phyloP scores from a whole-genome alignment of 1,140 invertebrate genomes.

The Argopecten irradians region DNA sequence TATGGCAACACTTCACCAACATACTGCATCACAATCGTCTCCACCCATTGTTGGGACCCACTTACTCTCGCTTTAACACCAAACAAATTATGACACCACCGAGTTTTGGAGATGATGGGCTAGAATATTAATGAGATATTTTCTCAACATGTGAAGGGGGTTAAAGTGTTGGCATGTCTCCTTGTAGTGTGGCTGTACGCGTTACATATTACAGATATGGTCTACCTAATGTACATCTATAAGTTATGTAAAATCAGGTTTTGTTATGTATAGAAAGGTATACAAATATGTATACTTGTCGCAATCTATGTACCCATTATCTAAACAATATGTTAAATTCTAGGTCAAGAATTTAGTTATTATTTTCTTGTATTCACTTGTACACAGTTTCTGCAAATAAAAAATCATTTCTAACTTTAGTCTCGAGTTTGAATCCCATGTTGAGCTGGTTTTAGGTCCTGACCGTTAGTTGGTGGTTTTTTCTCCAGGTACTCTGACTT shows the following conservation, averaged over 20 bases:
- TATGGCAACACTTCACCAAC: not conserved
- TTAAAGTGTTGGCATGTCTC: not conserved
- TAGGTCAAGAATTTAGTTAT: not conserved
- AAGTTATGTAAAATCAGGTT: not conserved
- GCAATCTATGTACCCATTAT: not conserved
- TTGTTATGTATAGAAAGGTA: not conserved
- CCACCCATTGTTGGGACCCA: not conserved
- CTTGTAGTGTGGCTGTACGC: not conserved
- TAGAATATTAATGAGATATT: not conserved
- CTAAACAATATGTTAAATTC: not conserved
- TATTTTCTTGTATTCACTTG: not conserved
- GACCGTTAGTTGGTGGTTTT: too few species aligned
- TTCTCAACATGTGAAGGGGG: not conserved
- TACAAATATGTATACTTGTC: not conserved
- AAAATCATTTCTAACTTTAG: too few species aligned
- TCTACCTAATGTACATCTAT: not conserved
- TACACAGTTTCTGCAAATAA: not conserved
- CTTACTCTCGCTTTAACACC: not conserved
- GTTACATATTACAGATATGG: not conserved
- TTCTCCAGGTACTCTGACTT: too few species aligned
- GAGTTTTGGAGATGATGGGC: not conserved
- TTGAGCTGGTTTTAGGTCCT: too few species aligned
- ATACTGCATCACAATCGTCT: not conserved
- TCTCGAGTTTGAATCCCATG: too few species aligned
- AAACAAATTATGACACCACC: slow-evolving; percentile 13